phyloP scores from a whole-genome alignment of 2,113 vertebrate species.

The Catharus minimus region DNA sequence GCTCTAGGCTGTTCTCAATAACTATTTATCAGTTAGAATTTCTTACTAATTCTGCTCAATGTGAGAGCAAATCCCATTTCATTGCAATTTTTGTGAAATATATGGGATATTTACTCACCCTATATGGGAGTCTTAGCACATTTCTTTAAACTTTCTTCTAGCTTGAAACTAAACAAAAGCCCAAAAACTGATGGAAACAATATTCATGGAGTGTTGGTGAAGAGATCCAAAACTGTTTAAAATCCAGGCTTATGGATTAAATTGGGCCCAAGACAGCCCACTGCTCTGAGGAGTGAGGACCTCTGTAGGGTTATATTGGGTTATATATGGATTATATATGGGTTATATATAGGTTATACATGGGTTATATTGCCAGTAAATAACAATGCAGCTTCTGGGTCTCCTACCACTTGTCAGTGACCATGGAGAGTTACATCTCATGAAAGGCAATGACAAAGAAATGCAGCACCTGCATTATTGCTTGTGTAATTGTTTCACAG shows the following conservation, averaged over 20 bases:
- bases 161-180: constrained; percentile 27
- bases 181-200: not conserved
- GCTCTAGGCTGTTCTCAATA: not conserved
- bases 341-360: too few species aligned
- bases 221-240: constrained; percentile 1
- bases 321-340: too few species aligned
- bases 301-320: not conserved
- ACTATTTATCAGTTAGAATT: not conserved
- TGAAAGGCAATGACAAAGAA: not conserved
- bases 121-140: not conserved
- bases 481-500: constrained; percentile 6
- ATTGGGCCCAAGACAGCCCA: not conserved
- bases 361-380: not conserved
- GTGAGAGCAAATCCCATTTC: not conserved
- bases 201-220: constrained; percentile 16
- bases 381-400: not conserved
- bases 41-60: not conserved
- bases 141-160: not conserved
- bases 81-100: not conserved
- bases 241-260: constrained; percentile 27
- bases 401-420: not conserved
- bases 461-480: not conserved
- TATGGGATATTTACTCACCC: not conserved
- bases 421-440: not conserved
- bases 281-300: constrained; percentile 10